phyloP scores from a whole-genome alignment of 1,140 invertebrate species.

The Drosophila elegans region DNA sequence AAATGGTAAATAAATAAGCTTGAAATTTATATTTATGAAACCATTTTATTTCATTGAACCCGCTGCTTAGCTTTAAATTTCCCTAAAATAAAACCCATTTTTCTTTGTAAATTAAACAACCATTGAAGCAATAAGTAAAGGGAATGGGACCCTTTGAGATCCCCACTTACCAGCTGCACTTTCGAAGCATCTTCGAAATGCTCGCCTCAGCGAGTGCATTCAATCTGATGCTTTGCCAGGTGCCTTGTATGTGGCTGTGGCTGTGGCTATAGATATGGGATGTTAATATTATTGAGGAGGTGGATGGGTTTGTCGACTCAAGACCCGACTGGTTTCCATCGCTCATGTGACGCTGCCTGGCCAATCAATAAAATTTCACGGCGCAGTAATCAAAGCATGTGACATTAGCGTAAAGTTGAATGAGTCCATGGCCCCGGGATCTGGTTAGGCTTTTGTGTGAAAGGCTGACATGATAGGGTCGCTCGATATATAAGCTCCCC shows the following conservation, averaged over 20 bases:
- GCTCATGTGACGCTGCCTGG: conserved; percentile 62
- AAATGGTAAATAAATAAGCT: no score
- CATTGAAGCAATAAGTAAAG: background rate
- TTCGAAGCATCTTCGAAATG: conserved; percentile 30
- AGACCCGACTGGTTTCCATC: conserved; percentile 44
- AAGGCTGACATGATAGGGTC: conserved; percentile 64
- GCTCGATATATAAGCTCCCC: conserved; percentile 49
- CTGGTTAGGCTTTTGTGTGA: conserved; percentile 58
- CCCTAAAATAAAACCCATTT: background rate
- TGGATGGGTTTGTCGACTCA: conserved; percentile 31
- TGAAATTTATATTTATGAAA: no score
- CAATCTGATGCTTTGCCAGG: conserved; percentile 34
- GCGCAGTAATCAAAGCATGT: conserved; percentile 82
- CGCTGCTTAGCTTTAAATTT: background rate
- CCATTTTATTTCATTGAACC: no score
- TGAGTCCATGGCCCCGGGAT: conserved; percentile 58
- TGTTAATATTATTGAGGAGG: conserved; percentile 10
- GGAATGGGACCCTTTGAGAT: conserved; percentile 4
- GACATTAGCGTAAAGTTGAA: conserved; percentile 84
- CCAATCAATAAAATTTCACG: conserved; percentile 84
- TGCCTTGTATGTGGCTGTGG: conserved; percentile 18
- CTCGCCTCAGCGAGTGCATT: conserved; percentile 38
- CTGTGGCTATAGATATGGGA: conserved; percentile 6
- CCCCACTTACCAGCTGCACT: conserved; percentile 25
- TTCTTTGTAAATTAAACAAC: no score